Base-by-base conservation (phyloP, 2,888 invertebrate species). In the Linnaemya vulpina region DNA sequence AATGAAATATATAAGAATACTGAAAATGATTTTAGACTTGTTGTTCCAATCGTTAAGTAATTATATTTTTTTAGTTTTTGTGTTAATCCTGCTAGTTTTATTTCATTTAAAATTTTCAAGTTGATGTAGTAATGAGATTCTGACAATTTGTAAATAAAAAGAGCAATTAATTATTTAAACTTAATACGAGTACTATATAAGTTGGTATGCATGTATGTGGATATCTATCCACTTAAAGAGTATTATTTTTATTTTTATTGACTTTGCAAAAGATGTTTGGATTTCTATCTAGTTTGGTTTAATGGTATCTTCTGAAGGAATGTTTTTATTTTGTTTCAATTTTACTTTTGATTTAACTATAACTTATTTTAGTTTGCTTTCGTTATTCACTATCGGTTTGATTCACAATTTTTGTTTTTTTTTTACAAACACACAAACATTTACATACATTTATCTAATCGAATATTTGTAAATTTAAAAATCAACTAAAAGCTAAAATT, bases 351-450 rank as follows among this genome's bases (percentile, higher is more conserved):
- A 78, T 73, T 67, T 74, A 78, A 71, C 67, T 78, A 74, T 51
- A 74, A 63, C 65, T 82, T 58, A 60, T 58, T 68, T 74, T 67
- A 60, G 20, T 84, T 74, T 81, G n/a, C 43, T 70, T 77, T 78
- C 58, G 20, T 74, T 81, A 67, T 70, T 77, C 35, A 55, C 55
- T 77, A 38, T 82, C 67, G 73, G 22, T 80, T 71, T 62, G 22
- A 75, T 40, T 62, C 5, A 30, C 2, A 3, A 30, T 30, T 65
- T 20, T 53, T 62, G 43, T 58, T 63, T 63, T 70, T 83, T 30
- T 30, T 62, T 78, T 82, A 87, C 85, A 87, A 78, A 86, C 82
- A 86, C 76, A 86, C 73, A 83, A 65, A 87, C 71, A 88, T 77
- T 83, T 83, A 84, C 80, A 86, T 70, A 87, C 81, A 75, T 82